Conservation (phyloP, 2,797 vertebrate genomes). For the Pachyuromys duprasi region DNA sequence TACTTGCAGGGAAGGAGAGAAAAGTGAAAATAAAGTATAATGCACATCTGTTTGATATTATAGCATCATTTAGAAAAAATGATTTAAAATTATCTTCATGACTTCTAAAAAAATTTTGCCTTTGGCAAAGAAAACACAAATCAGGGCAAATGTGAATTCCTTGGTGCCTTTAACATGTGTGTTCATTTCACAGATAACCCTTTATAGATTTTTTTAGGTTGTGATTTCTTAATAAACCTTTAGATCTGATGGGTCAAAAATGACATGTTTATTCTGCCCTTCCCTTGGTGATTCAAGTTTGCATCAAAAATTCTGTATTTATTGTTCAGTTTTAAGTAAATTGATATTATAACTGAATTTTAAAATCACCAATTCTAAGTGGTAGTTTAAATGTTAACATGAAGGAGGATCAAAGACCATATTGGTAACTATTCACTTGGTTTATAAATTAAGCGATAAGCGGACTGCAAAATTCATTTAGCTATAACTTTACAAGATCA, state of each 20-base stretch:
- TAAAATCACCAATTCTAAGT: not conserved
- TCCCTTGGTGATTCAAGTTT: constrained; percentile 43
- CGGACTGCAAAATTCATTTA: not conserved
- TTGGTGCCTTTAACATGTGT: not conserved
- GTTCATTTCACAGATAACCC: not conserved
- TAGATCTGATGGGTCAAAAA: not conserved
- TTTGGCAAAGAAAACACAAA: constrained; percentile 23
- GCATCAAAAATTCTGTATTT: not conserved
- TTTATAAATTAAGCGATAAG: not conserved
- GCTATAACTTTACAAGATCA: constrained; percentile 45
- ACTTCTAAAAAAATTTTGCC: constrained; percentile 31
- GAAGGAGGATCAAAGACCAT: constrained; percentile 23
- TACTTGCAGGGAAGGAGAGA: not conserved
- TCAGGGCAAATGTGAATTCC: not conserved
- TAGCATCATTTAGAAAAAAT: not conserved
- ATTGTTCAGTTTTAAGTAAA: not conserved
- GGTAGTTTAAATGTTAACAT: not conserved
- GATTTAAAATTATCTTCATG: not conserved
- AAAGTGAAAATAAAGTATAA: not conserved
- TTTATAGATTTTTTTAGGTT: not conserved
- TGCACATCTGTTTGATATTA: not conserved
- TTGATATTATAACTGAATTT: not conserved
- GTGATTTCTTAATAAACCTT: not conserved
- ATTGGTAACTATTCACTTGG: not conserved
- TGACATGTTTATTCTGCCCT: not conserved